These are phyloP conservation scores for Archivesica marissinica DNA, from an alignment of 1,140 invertebrate genomes.

Conservation along the genomic window DNA sequence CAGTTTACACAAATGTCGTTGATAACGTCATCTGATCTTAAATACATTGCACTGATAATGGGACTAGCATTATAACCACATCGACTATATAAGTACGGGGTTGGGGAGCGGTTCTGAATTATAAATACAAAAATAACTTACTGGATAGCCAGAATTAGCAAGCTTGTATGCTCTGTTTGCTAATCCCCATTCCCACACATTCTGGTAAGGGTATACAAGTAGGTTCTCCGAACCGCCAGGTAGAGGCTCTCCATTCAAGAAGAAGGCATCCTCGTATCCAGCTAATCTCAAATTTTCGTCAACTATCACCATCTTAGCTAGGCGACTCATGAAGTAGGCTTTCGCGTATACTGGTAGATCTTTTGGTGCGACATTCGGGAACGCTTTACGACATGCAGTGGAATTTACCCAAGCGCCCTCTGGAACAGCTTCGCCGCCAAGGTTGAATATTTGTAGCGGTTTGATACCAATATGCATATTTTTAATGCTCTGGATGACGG, in stretches of 20 bases:
- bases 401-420: constrained; percentile 75
- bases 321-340: constrained; percentile 67
- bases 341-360: constrained; percentile 63
- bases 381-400: constrained; percentile 67
- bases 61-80: too few relatives aligned
- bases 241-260: constrained; percentile 55
- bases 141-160: constrained; percentile 79
- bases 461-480: constrained; percentile 71
- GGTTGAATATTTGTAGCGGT: constrained; percentile 76
- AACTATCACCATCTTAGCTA: constrained; percentile 66
- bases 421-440: constrained; percentile 79
- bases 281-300: constrained; percentile 67
- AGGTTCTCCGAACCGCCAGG: constrained; percentile 46
- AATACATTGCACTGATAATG: too few relatives aligned
- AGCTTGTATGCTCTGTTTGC: constrained; percentile 75
- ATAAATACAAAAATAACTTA: constrained; percentile 62
- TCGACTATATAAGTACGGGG: too few relatives aligned
- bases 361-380: constrained; percentile 40
- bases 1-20: too few relatives aligned
- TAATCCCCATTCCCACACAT: constrained; percentile 79
- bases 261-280: constrained; percentile 78
- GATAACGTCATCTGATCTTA: too few relatives aligned
- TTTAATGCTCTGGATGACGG: constrained; percentile 68
- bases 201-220: constrained; percentile 71
- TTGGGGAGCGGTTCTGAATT: too few relatives aligned